Evolutionary conservation across 2,113 vertebrate species (phyloP), one percentile per base, ranked within the genome.

Genomic region (Hippolais icterina): DNA sequence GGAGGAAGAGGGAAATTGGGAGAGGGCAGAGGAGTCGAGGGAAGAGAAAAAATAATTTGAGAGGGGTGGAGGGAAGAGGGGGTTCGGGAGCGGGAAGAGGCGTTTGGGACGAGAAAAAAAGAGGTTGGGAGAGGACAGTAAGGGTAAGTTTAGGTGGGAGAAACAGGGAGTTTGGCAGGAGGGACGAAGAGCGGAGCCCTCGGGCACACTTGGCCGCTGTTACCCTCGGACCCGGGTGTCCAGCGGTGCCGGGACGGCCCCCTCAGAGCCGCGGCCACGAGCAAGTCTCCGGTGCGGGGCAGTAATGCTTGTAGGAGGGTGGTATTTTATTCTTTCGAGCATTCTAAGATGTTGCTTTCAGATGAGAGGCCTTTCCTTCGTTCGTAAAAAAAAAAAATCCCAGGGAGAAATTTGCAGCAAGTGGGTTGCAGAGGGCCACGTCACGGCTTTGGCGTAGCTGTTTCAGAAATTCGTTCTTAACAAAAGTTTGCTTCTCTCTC

Each of bases 181-280:
- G 46, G 27, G 37, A 52, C 31, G 37, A 3, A 8, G 69, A 49
- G 44, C 22, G 27, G 24, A 44, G 22, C 37, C 6, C 22, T 5
- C 6, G 1, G 24, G 24, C 21, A 1, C 16, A 0, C 2, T 11
- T 27, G 69, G 53, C 3, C 6, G 12, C 33, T 12, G 15, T 6
- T 12, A 2, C 20, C 28, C 23, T 11, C 2, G 13, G 52, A 4
- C 1, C n/a, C 4, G 7, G 57, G 28, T n/a, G 12, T 27, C 35
- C 11, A 6, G 21, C 8, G 54, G 4, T 1, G 71, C 17, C 18
- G 42, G 77, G 9, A 23, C 7, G 9, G 39, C 5, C 8, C 13
- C 24, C 8, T n/a, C 5, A 27, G 20, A 49, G 80, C 33, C 10
- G 8, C 24, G 6, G 41, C 46, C 25, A 56, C 18, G 25, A 12